Base-by-base conservation (phyloP, 2,797 vertebrate species). In the Decapterus maruadsi region DNA sequence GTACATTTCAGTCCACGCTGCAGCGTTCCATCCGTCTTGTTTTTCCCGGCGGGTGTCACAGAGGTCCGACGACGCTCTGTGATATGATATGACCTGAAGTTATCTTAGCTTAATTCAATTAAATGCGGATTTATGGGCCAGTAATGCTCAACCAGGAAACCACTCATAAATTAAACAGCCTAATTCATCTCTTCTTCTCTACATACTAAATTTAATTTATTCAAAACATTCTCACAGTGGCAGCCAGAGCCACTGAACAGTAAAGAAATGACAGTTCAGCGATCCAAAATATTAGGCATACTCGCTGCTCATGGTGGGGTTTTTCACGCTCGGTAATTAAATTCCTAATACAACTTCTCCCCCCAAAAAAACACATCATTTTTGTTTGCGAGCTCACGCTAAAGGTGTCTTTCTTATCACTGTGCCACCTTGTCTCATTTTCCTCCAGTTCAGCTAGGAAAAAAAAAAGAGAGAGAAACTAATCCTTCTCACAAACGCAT, bases 101-200 rank as follows among this genome's bases (percentile, higher is more conserved):
- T 57, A 46, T 62, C 48, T 42, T 82, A 77, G 65, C 53, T 45
- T 83, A 77, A 85, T 86, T 81, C 73, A 81, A 85, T 90, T 85
- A 86, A 74, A 84, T 45, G 75, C 53, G 17, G 55, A 66, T 79
- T 75, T 82, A 85, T 68, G 26, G 78, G 38, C 61, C 75, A n/a
- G 59, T 74, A 82, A 85, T 72, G 67, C 72, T 72, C 63, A 67
- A 78, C 60, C 63, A 76, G 78, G 60, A 87, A 85, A 78, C 56
- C 56, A 53, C 59, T 82, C 48, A 42, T 59, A 72, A 84, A 84
- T 84, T 75, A 86, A 87, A 79, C 45, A 36, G 70, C 62, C 67
- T 78, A 68, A 81, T 77, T 88, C 57, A 53, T 82, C 29, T 81
- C 29, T 63, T 73, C 31, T 79, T 72, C 68, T 62, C 45, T 58